phyloP scores from a whole-genome alignment of 2,797 vertebrate genomes.

The Leucoraja ocellata region DNA sequence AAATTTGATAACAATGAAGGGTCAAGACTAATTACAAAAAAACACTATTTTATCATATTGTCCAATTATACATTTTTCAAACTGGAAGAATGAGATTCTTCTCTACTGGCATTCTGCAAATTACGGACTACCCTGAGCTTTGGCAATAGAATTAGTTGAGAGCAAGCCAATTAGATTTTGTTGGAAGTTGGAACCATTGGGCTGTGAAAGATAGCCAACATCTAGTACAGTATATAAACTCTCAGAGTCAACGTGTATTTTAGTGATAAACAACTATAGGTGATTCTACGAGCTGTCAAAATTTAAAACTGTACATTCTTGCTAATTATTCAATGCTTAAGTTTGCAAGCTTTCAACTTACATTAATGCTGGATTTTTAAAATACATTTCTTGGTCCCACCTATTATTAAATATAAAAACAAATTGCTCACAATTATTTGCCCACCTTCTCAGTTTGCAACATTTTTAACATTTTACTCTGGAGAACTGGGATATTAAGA shows the following conservation, averaged over 20 bases:
- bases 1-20: background rate
- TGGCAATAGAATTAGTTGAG: background rate
- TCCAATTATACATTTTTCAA: background rate
- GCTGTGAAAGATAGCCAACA: background rate
- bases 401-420: background rate
- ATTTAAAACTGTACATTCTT: background rate
- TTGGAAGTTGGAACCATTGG: background rate
- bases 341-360: background rate
- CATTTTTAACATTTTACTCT: background rate
- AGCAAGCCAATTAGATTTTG: background rate
- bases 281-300: background rate
- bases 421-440: background rate
- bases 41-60: background rate
- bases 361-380: background rate
- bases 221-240: background rate
- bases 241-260: background rate
- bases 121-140: background rate
- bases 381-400: background rate
- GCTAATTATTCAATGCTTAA: constrained; percentile 15
- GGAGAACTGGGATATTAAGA: background rate
- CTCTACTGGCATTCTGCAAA: background rate
- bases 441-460: background rate
- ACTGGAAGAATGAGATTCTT: background rate
- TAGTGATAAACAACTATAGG: background rate
- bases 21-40: background rate